phyloP scores from a whole-genome alignment of 2,888 invertebrate species.

The Scaptomyza flava region DNA sequence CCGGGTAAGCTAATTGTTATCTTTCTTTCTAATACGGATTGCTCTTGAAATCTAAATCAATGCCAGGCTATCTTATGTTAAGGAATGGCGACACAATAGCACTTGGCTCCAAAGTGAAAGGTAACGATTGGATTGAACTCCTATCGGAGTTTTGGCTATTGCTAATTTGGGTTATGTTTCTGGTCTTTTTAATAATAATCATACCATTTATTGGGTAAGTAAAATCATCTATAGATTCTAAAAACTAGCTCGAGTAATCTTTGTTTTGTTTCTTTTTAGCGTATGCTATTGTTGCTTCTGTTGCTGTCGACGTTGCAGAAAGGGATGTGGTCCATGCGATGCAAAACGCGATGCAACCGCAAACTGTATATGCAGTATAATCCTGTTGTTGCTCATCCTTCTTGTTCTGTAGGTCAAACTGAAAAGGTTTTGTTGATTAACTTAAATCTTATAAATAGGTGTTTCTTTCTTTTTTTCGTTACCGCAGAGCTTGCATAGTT shows the following conservation, averaged over 20 bases:
- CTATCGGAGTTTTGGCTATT: constrained; percentile 86
- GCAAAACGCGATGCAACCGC: constrained; percentile 91
- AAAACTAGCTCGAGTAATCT: not conserved
- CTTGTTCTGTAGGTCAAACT: constrained; percentile 88
- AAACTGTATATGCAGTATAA: constrained; percentile 80
- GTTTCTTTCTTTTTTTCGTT: not conserved
- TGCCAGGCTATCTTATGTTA: constrained; percentile 75
- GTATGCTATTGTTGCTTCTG: constrained; percentile 88
- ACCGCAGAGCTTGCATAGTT: constrained; percentile 92
- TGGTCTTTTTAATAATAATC: constrained; percentile 88
- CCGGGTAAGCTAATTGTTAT: constrained; percentile 30
- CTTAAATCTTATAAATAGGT: not conserved
- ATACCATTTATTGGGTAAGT: constrained; percentile 91
- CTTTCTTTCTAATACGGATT: not conserved
- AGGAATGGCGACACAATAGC: constrained; percentile 67
- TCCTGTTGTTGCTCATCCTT: constrained; percentile 91
- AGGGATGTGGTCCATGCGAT: constrained; percentile 91
- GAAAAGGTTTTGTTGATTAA: too few relatives aligned
- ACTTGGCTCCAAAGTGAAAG: constrained; percentile 73
- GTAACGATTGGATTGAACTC: constrained; percentile 85
- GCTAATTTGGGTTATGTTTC: constrained; percentile 86
- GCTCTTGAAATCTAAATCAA: not conserved
- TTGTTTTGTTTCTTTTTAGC: constrained; percentile 47
- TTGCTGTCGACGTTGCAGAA: constrained; percentile 93
- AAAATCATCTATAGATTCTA: not conserved